Evolutionary conservation across 1,140 invertebrate species (phyloP).

Genomic region (Bombus balteatus): DNA sequence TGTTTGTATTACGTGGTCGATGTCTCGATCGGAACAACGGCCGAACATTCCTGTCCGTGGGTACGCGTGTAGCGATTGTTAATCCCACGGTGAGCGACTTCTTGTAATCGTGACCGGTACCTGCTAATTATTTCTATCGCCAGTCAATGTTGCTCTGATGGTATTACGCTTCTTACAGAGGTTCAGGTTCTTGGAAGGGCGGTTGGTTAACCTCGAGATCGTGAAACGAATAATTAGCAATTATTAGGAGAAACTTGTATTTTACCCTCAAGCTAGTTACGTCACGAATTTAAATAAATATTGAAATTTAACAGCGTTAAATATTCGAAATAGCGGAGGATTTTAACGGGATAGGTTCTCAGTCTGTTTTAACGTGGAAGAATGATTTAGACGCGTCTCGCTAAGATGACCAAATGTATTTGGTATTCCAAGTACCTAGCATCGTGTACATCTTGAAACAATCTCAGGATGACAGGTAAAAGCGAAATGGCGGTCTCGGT

Average conservation of each 20-base stretch:
- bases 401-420: background rate
- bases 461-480: constrained; percentile 45
- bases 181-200: background rate
- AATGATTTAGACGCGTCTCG: background rate
- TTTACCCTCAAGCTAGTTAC: background rate
- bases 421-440: constrained; percentile 39
- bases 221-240: background rate
- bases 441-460: constrained; percentile 20
- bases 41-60: constrained; percentile 18
- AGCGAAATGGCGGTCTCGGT: constrained; percentile 27
- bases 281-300: background rate
- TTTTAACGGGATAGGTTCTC: too few species aligned
- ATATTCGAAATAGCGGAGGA: background rate
- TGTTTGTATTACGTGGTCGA: constrained; percentile 46
- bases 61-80: constrained; percentile 36
- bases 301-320: fast-evolving
- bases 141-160: background rate
- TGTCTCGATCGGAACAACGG: constrained; percentile 20
- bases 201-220: too few species aligned
- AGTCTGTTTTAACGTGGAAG: background rate
- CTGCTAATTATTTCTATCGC: background rate
- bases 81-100: constrained; percentile 39
- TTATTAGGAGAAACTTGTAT: background rate
- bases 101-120: background rate
- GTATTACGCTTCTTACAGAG: background rate